Evolutionary conservation across 1,140 invertebrate genomes (phyloP), one percentile per base, ranked within the genome.

Genomic region (Bombus sylvicola): DNA sequence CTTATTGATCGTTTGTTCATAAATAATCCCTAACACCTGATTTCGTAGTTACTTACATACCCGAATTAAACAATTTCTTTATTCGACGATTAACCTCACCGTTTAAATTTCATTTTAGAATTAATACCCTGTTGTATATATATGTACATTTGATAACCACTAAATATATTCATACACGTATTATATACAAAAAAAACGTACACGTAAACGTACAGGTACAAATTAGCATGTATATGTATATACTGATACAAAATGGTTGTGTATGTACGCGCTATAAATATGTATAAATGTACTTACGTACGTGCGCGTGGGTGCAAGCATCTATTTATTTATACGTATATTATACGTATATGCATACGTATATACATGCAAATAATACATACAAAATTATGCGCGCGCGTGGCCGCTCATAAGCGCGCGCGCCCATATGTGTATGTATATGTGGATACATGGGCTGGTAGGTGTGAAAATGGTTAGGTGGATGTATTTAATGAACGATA

Each of bases 151-250:
- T 81, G 64, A 68, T 66, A 57, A 18, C 8, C 59, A 68, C 39
- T 81, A 72, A 43, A 68, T 59, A 83, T 72, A 76, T 87, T 53
- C 25, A 82, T 71, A 71, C 13, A 88, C 41, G 9, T 81, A 75
- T 81, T 85, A 81, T 83, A 69, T 81, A 62, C 41, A 77, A 57
- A 37, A 72, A 72, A 72, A 13, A 71, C 68, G 68, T 71, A 72
- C 69, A 72, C 53, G 53, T 71, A 34, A 47, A 72, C 59, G 76
- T 77, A 72, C 81, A 80, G 57, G 57, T 85, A 80, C 37, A 77
- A 28, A 66, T 88, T n/a, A n/a, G 68, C 78, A 41, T 53, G n/a
- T 53, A 81, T 43, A n/a, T 41, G 47, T 39, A 47, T 34, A 68
- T 72, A 72, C n/a, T 39, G 15, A 10, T 41, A n/a, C 47, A 72